phyloP scores from a whole-genome alignment of 2,797 vertebrate species.

The Enteromius treurensis region DNA sequence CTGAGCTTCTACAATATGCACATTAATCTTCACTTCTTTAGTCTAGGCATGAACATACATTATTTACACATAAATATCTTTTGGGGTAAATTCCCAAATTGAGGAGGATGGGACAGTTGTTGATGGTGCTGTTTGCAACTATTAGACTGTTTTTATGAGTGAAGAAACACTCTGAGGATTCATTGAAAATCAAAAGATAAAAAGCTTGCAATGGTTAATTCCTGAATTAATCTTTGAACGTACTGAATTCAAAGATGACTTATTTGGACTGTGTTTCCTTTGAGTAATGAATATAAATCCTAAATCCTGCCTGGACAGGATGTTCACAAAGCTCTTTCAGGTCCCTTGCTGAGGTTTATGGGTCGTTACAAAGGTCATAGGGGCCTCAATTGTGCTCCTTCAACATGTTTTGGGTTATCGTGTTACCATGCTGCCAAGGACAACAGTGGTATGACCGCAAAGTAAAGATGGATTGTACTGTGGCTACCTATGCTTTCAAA shows the following conservation, averaged over 20 bases:
- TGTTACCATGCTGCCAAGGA: conserved; percentile 41
- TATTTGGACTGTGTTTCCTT: conserved; percentile 11
- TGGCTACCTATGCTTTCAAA: conserved; percentile 34
- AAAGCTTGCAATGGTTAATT: not conserved
- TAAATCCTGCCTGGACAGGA: conserved; percentile 43
- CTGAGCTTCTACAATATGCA: conserved; percentile 64
- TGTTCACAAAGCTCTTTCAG: conserved; percentile 33
- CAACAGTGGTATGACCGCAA: conserved; percentile 26
- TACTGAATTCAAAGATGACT: not conserved
- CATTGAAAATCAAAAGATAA: not conserved
- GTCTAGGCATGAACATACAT: conserved; percentile 69
- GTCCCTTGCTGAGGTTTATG: conserved; percentile 19
- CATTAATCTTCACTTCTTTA: conserved; percentile 63
- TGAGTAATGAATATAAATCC: conserved; percentile 13
- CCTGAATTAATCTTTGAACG: not conserved
- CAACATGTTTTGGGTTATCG: conserved; percentile 51
- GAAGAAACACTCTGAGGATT: not conserved
- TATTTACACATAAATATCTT: conserved; percentile 69
- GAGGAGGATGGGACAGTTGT: conserved; percentile 28
- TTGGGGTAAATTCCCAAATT: conserved; percentile 59
- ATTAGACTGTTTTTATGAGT: not conserved
- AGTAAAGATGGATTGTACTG: conserved; percentile 16
- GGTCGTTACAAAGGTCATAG: conserved; percentile 26
- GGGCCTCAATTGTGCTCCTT: conserved; percentile 31
- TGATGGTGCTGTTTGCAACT: not conserved